phyloP scores from a whole-genome alignment of 2,113 vertebrate genomes.

The Stercorarius parasiticus region DNA sequence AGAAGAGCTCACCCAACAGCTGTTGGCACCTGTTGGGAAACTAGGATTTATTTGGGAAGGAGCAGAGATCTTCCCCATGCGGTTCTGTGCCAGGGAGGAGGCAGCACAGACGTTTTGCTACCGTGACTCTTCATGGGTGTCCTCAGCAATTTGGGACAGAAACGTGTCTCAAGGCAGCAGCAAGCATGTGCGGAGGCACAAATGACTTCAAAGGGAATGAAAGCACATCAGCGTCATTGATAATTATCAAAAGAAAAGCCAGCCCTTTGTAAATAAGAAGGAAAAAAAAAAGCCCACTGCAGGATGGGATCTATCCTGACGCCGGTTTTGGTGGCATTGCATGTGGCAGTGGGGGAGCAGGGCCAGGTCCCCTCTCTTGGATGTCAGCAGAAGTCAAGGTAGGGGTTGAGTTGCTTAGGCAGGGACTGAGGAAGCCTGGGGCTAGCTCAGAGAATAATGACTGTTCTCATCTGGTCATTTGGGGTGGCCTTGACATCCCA shows the following conservation, averaged over 20 bases:
- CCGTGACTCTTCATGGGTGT: neutral
- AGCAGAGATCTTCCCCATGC: neutral
- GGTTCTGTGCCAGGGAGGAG: neutral
- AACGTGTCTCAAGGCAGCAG: neutral
- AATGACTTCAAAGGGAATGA: slow-evolving; percentile 5
- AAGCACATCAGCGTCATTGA: neutral
- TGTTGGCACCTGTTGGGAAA: neutral
- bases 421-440: neutral
- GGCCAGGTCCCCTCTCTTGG: neutral
- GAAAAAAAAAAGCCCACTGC: neutral
- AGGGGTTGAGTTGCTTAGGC: neutral
- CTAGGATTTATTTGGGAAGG: neutral
- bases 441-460: neutral
- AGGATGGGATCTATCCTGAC: neutral
- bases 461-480: neutral
- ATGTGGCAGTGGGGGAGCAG: neutral
- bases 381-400: neutral
- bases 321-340: neutral
- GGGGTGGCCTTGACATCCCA: neutral
- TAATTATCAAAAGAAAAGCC: slow-evolving; percentile 19
- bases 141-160: neutral
- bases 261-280: neutral
- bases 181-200: slow-evolving; percentile 13
- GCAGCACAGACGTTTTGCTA: neutral
- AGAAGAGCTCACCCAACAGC: neutral